phyloP scores from a whole-genome alignment of 2,113 vertebrate genomes.

The Pimephales promelas region DNA sequence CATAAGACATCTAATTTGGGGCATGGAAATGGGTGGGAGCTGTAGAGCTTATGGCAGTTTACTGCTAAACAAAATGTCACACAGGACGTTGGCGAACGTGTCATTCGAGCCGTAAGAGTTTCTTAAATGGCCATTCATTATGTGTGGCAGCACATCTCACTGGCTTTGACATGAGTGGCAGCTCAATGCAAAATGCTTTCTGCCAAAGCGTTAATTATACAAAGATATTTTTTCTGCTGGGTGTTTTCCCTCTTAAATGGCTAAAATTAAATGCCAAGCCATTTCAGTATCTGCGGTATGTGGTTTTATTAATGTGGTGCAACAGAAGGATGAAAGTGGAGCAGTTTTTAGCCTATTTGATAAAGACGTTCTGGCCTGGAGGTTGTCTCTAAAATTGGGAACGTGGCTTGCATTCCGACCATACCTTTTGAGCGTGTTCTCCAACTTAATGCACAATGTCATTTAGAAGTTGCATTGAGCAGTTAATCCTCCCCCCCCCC shows the following conservation, averaged over 20 bases:
- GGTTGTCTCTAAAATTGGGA: constrained; percentile 66
- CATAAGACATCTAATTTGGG: constrained; percentile 6
- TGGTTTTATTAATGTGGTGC: constrained; percentile 62
- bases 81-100: constrained; percentile 27
- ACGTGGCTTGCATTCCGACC: constrained; percentile 62
- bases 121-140: constrained; percentile 38
- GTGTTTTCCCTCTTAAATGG: constrained; percentile 15
- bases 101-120: constrained; percentile 6
- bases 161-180: constrained; percentile 38
- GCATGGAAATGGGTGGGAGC: constrained; percentile 1
- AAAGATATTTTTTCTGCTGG: neutral
- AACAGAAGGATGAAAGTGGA: constrained; percentile 47
- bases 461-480: constrained; percentile 69
- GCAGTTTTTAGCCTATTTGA: constrained; percentile 51
- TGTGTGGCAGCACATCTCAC: constrained; percentile 18
- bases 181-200: constrained; percentile 18
- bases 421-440: constrained; percentile 62
- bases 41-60: constrained; percentile 1
- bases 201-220: constrained; percentile 28
- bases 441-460: constrained; percentile 68
- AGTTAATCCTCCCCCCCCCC: constrained; percentile 71
- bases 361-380: constrained; percentile 61
- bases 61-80: constrained; percentile 42
- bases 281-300: constrained; percentile 57
- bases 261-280: constrained; percentile 4